A percentile compares a stretch with the other conserved stretches of the same genome.
Conservation (phyloP, 2,888 invertebrate species). For the Harmothoe impar region DNA sequence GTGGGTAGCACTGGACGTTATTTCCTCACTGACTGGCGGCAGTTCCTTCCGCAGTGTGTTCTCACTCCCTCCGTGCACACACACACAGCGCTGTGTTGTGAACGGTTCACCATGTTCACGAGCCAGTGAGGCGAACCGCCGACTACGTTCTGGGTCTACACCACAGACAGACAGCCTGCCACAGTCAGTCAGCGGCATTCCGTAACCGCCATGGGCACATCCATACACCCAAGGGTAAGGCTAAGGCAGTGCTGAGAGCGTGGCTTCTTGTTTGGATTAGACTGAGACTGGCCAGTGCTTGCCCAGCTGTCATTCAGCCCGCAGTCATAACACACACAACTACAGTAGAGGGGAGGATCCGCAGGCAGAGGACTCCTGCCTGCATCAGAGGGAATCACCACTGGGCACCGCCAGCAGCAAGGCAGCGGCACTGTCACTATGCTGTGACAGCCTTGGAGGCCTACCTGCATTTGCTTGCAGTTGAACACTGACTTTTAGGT, state of each 20-base stretch:
- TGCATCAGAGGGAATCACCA: background rate
- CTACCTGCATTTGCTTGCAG: background rate
- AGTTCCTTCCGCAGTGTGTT: background rate
- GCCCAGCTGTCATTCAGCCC: background rate
- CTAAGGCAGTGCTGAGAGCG: no score
- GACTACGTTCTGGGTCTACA: background rate
- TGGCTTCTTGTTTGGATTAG: background rate
- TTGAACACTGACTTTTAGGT: background rate
- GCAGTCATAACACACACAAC: background rate
- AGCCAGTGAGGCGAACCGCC: constrained; percentile 23
- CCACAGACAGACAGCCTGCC: background rate
- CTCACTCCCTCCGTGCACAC: background rate
- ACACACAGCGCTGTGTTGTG: background rate
- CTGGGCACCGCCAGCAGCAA: constrained; percentile 3
- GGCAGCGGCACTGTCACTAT: background rate
- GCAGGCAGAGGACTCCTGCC: background rate
- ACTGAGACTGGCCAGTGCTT: background rate
- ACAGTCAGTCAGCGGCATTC: background rate
- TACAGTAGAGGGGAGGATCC: background rate
- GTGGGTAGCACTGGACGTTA: background rate
- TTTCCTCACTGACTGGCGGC: background rate
- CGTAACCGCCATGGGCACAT: background rate
- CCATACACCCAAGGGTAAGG: background rate
- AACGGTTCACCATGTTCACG: constrained; percentile 11
- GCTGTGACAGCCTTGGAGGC: background rate